A percentile compares a stretch with the other conserved stretches of the same genome.
Evolutionary conservation across 2,888 invertebrate species (phyloP).

Genomic region (Rhagonycha fulva): DNA sequence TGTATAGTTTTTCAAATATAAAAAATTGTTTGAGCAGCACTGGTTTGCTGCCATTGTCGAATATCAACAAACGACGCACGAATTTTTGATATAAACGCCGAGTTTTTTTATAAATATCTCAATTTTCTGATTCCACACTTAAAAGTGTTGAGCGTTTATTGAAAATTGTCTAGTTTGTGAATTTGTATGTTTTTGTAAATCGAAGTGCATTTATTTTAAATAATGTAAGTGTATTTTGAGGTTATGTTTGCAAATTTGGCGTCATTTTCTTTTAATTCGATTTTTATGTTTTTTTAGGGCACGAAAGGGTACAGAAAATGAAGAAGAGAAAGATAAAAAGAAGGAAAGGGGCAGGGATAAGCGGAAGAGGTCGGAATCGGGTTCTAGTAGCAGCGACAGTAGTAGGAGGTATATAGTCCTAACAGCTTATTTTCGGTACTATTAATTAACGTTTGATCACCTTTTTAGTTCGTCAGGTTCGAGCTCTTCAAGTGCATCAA

Average conservation of each 20-base stretch:
- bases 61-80: not conserved
- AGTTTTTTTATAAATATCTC: too few relatives aligned
- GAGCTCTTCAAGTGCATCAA: constrained; percentile 80
- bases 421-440: not conserved
- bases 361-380: constrained; percentile 73
- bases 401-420: constrained; percentile 60
- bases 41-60: not conserved
- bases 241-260: not conserved
- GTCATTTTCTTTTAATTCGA: not conserved
- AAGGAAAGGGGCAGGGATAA: constrained; percentile 62
- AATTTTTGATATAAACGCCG: not conserved
- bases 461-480: constrained; percentile 73
- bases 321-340: constrained; percentile 74
- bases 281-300: constrained; percentile 62
- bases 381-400: constrained; percentile 80
- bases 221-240: not conserved
- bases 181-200: not conserved
- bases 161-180: not conserved
- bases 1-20: too few relatives aligned
- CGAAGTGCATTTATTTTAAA: not conserved
- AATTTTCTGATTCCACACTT: not conserved
- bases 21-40: not conserved
- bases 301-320: constrained; percentile 73
- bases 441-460: not conserved
- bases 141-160: not conserved